Conservation (phyloP, 2,113 vertebrate species). For the Anhinga anhinga region DNA sequence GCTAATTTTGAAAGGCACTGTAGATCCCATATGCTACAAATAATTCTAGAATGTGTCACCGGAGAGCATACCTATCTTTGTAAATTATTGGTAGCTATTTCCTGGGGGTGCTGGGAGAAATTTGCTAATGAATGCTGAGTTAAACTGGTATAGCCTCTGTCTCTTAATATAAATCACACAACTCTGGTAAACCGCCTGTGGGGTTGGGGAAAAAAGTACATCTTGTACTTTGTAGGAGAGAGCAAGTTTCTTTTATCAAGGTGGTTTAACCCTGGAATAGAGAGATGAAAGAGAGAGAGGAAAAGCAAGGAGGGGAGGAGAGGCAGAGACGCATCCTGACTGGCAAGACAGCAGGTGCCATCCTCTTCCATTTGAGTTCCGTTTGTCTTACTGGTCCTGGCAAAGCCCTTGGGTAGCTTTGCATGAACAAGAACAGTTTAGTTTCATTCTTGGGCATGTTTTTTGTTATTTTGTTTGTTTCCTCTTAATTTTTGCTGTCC, state of each 20-base stretch:
- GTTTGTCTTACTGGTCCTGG: accelerated
- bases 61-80: background rate
- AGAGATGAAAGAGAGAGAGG: background rate
- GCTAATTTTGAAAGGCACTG: conserved; percentile 26
- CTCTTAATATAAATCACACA: background rate
- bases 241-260: background rate
- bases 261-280: background rate
- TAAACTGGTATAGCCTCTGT: background rate
- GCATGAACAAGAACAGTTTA: background rate
- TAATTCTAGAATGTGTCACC: background rate
- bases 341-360: background rate
- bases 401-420: background rate
- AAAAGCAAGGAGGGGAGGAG: background rate
- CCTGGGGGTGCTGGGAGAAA: background rate
- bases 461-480: background rate
- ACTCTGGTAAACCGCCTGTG: background rate
- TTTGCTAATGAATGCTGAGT: background rate
- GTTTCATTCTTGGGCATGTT: background rate
- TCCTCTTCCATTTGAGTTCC: background rate
- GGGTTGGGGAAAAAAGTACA: background rate
- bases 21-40: conserved; percentile 8
- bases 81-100: background rate
- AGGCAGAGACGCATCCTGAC: background rate
- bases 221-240: background rate
- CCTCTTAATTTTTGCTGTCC: background rate